phyloP scores from a whole-genome alignment of 2,888 invertebrate species.

The Suillia variegata region DNA sequence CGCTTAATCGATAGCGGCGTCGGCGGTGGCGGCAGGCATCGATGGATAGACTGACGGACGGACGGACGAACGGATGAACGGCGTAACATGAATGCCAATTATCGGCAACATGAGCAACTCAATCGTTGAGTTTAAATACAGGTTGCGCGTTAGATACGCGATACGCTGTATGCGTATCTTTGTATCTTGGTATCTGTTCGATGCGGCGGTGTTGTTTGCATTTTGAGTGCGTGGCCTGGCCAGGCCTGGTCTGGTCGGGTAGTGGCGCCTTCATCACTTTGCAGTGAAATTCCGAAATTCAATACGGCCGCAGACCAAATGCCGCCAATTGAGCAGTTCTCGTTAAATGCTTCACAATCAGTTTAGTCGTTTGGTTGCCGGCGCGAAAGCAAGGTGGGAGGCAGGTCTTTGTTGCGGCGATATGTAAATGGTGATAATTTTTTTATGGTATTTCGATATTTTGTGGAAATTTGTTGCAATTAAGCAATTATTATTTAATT shows the following conservation, averaged over 20 bases:
- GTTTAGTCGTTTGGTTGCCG: not conserved
- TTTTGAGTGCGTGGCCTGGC: not conserved
- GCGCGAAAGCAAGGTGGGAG: too few relatives aligned
- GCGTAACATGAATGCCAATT: conserved; percentile 47
- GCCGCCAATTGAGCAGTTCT: conserved; percentile 8
- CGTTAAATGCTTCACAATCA: not conserved
- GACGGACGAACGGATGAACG: too few relatives aligned
- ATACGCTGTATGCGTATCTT: not conserved
- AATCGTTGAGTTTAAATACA: conserved; percentile 34
- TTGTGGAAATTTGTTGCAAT: too few relatives aligned
- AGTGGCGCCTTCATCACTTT: too few relatives aligned
- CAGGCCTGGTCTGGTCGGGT: too few relatives aligned
- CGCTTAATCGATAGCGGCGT: conserved; percentile 13
- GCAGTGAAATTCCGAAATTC: not conserved
- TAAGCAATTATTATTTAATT: too few relatives aligned
- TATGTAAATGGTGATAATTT: too few relatives aligned
- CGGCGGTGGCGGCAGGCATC: not conserved
- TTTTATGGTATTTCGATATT: too few relatives aligned
- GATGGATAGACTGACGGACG: conserved; percentile 19
- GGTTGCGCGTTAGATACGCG: conserved; percentile 10
- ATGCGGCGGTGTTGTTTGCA: not conserved
- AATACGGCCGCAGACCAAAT: conserved; percentile 33
- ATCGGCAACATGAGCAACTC: conserved; percentile 50
- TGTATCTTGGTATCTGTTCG: not conserved
- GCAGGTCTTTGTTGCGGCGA: too few relatives aligned